A percentile compares a stretch with the other conserved stretches of the same genome.
Conservation (phyloP, 2,113 vertebrate genomes). For the Psilopsiagon aurifrons region DNA sequence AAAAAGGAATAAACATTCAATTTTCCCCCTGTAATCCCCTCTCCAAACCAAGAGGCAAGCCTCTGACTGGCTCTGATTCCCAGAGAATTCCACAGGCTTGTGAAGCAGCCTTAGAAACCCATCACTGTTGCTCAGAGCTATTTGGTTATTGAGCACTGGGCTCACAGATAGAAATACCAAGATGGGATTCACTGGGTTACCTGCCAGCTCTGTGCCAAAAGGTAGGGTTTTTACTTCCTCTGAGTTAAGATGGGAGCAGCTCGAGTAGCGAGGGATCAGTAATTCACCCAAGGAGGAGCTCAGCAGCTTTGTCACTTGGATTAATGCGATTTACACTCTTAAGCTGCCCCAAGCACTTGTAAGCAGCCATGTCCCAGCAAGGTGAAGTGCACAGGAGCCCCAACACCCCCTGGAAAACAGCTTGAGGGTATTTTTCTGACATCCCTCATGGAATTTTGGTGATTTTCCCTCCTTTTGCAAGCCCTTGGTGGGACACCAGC, state of each 20-base stretch:
- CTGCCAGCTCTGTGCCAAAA: neutral
- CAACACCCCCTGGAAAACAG: neutral
- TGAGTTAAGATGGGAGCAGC: neutral
- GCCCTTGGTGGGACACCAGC: neutral
- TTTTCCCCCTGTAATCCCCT: neutral
- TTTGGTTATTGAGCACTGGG: neutral
- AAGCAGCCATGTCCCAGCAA: neutral
- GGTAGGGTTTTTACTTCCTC: neutral
- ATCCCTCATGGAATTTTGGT: rapidly evolving
- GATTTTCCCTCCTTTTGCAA: neutral
- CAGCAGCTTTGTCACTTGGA: neutral
- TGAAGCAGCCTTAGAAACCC: neutral
- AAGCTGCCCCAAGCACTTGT: neutral
- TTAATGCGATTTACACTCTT: constrained; percentile 39
- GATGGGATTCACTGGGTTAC: neutral
- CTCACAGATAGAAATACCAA: rapidly evolving
- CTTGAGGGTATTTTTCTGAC: neutral
- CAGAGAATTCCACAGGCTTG: neutral
- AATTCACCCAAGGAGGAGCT: neutral
- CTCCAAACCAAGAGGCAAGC: neutral
- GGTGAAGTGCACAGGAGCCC: neutral
- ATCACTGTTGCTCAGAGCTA: neutral
- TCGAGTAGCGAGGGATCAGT: neutral
- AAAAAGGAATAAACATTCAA: neutral
- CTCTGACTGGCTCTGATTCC: neutral